Evolutionary conservation across 2,888 invertebrate species (phyloP).

Genomic region (Microplitis manilae): DNA sequence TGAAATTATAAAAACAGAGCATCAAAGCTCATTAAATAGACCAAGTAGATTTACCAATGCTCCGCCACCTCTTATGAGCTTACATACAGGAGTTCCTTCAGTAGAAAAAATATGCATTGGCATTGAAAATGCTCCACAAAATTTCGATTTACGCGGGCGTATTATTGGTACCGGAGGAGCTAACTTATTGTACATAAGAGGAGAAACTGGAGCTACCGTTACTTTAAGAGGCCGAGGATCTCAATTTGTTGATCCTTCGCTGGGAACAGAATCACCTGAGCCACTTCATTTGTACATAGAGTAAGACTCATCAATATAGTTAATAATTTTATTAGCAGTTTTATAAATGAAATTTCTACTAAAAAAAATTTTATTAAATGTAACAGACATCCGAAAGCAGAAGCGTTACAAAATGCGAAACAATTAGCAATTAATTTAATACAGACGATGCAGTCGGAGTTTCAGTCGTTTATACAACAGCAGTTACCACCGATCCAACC

Average conservation of each 20-base stretch:
- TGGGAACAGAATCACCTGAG: conserved; percentile 78
- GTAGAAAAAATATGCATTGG: conserved; percentile 84
- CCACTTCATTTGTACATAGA: conserved; percentile 84
- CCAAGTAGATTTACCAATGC: conserved; percentile 71
- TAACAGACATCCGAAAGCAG: conserved; percentile 78
- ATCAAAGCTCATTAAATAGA: conserved; percentile 67
- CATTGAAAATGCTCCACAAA: conserved; percentile 82
- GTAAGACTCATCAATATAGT: conserved; percentile 69
- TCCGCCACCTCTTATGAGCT: conserved; percentile 72
- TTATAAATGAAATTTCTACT: not conserved
- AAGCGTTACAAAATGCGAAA: conserved; percentile 80
- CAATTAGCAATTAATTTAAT: conserved; percentile 84
- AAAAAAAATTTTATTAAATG: not conserved
- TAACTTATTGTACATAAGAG: conserved; percentile 83
- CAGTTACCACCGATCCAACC: conserved; percentile 70
- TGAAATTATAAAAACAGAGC: conserved; percentile 73
- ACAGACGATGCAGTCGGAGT: conserved; percentile 80
- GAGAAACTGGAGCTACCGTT: conserved; percentile 84
- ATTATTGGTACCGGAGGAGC: conserved; percentile 82
- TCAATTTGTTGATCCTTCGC: conserved; percentile 74
- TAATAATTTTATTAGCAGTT: not conserved
- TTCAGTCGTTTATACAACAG: conserved; percentile 71
- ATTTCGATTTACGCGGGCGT: conserved; percentile 83
- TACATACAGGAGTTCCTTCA: conserved; percentile 67
- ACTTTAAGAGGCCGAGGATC: conserved; percentile 81